Conservation (phyloP, 2,888 invertebrate genomes). For the Oxyteleia sp. region DNA sequence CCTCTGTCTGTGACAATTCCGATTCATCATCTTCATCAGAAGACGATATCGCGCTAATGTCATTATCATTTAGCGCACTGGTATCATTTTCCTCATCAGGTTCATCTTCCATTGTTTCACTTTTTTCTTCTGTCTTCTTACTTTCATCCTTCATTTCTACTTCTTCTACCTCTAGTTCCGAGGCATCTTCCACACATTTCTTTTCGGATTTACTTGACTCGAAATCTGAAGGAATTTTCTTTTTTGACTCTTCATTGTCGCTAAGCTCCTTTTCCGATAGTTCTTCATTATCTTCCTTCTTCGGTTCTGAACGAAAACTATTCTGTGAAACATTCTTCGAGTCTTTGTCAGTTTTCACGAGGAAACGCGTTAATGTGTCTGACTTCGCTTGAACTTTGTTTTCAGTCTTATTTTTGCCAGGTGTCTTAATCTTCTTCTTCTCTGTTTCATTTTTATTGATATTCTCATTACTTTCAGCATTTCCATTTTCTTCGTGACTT, state of each 20-base stretch:
- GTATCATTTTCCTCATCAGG: neutral
- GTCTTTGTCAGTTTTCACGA: constrained; percentile 73
- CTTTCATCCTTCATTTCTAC: neutral
- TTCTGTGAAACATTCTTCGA: constrained; percentile 2
- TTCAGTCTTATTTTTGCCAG: constrained; percentile 72
- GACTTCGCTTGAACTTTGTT: constrained; percentile 67
- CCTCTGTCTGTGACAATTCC: constrained; percentile 63
- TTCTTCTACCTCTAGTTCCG: neutral
- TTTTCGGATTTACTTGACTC: neutral
- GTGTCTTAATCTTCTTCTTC: constrained; percentile 45
- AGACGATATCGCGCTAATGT: constrained; percentile 17
- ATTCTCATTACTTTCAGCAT: constrained; percentile 35
- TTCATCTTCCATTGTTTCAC: neutral
- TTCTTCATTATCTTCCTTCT: constrained; percentile 15
- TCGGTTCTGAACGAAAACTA: constrained; percentile 1
- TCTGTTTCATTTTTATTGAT: constrained; percentile 39
- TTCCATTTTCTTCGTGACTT: constrained; percentile 29
- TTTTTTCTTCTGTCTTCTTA: neutral
- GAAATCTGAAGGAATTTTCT: neutral
- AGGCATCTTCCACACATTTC: no score
- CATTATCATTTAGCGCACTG: constrained; percentile 2
- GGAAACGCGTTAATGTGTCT: constrained; percentile 69
- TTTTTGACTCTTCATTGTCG: no score
- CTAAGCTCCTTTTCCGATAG: no score
- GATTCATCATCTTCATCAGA: constrained; percentile 51